These are phyloP conservation scores for Oreocharis arfaki DNA, from an alignment of 2,113 vertebrate species.

Conservation along the genomic window DNA sequence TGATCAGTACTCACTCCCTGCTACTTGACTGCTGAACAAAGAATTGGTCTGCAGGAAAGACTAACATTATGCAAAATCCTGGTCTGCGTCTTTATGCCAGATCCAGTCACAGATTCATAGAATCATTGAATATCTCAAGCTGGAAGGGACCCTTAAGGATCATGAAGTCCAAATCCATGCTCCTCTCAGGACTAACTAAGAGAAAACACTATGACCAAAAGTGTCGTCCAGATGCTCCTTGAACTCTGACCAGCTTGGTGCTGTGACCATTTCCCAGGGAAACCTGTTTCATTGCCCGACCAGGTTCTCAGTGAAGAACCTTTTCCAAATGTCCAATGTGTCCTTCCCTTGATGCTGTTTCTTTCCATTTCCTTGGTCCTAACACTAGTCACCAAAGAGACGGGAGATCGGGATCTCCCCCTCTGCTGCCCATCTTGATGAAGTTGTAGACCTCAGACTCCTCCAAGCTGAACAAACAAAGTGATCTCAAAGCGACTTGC, in stretches of 20 bases:
- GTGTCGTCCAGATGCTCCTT: rapidly evolving
- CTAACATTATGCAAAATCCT: not conserved
- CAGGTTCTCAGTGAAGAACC: not conserved
- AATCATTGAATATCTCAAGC: not conserved
- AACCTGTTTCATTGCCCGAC: not conserved
- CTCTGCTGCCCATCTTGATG: not conserved
- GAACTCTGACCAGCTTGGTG: not conserved
- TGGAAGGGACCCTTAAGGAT: not conserved
- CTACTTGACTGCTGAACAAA: not conserved
- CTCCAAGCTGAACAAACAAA: not conserved
- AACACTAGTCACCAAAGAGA: not conserved
- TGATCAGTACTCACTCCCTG: not conserved
- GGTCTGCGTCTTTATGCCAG: not conserved
- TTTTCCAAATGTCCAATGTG: not conserved
- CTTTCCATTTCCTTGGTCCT: not conserved
- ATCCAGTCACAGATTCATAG: not conserved
- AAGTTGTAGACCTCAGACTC: not conserved
- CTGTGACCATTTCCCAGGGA: not conserved
- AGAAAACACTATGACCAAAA: not conserved
- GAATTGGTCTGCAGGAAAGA: not conserved
- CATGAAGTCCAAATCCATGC: not conserved
- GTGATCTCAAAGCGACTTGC: not conserved
- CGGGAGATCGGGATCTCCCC: not conserved
- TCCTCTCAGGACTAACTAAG: not conserved
- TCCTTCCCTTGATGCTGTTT: not conserved